Evolutionary conservation across 2,888 invertebrate genomes (phyloP).

Genomic region (Sericinus montela): DNA sequence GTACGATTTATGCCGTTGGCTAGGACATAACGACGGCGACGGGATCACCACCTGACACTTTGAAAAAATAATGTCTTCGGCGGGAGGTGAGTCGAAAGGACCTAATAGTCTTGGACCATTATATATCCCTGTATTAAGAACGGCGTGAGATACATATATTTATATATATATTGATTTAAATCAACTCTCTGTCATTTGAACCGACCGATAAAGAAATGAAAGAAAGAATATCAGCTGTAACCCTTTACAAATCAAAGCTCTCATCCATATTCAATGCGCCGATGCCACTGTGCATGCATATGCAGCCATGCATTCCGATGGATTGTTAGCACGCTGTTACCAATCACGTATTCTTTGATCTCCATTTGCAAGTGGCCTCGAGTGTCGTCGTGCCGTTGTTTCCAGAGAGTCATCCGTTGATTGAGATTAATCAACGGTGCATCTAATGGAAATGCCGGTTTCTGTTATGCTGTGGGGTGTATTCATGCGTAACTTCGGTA

Average conservation of each 20-base stretch:
- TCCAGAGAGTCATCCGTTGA: conserved; percentile 6
- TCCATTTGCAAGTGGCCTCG: conserved; percentile 16
- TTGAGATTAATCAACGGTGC: conserved; percentile 16
- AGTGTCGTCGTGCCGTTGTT: conserved; percentile 3
- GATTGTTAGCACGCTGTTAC: conserved; percentile 10
- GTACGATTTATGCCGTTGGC: no score
- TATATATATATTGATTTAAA: no score
- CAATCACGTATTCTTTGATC: conserved; percentile 18
- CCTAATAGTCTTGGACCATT: no score
- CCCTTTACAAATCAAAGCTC: not conserved
- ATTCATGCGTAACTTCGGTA: not conserved
- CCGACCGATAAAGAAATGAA: no score
- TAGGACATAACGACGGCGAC: no score
- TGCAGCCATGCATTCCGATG: conserved; percentile 25
- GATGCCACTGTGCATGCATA: conserved; percentile 25
- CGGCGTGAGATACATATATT: no score
- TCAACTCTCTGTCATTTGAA: no score
- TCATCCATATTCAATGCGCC: conserved; percentile 19
- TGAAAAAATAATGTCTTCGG: no score
- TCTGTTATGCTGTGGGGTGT: not conserved
- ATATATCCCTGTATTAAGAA: no score
- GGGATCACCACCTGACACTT: no score
- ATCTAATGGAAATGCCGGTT: conserved; percentile 10
- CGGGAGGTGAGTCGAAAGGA: no score
- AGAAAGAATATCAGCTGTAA: not conserved